Conservation (phyloP, 2,113 vertebrate species). For the Phainopepla nitens region DNA sequence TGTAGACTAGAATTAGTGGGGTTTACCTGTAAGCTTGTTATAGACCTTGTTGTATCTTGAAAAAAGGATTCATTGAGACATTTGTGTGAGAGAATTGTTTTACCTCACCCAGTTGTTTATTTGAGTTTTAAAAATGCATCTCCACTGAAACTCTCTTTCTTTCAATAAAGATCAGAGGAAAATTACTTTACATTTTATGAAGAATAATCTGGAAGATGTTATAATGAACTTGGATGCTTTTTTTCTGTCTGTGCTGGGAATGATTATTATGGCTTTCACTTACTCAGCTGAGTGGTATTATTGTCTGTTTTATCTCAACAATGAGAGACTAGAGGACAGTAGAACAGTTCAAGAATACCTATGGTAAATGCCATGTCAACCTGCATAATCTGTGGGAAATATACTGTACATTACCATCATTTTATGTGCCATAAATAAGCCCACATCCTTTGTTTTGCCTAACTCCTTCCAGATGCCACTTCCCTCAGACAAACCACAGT, state of each 20-base stretch:
- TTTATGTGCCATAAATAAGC: not conserved
- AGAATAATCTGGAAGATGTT: not conserved
- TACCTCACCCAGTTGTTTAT: not conserved
- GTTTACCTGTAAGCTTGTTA: slow-evolving; percentile 35
- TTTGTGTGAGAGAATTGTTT: not conserved
- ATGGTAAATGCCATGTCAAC: not conserved
- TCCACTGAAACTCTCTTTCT: not conserved
- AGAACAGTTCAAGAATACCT: not conserved
- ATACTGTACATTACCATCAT: not conserved
- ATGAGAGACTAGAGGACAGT: not conserved
- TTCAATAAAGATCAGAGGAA: not conserved
- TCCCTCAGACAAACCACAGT: not conserved
- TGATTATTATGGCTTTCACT: not conserved
- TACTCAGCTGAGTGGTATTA: not conserved
- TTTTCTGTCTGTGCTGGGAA: not conserved
- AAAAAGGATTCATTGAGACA: slow-evolving; percentile 21
- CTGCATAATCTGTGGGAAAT: not conserved
- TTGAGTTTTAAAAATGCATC: not conserved
- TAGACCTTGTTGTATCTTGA: slow-evolving; percentile 6
- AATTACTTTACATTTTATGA: not conserved
- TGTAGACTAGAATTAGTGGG: slow-evolving; percentile 38
- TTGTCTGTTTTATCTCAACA: not conserved
- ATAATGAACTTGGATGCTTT: not conserved
- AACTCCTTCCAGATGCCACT: not conserved
- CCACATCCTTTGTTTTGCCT: not conserved